A percentile compares a stretch with the other conserved stretches of the same genome.
Conservation (phyloP, 2,113 vertebrate species). For the Pygoscelis adeliae region DNA sequence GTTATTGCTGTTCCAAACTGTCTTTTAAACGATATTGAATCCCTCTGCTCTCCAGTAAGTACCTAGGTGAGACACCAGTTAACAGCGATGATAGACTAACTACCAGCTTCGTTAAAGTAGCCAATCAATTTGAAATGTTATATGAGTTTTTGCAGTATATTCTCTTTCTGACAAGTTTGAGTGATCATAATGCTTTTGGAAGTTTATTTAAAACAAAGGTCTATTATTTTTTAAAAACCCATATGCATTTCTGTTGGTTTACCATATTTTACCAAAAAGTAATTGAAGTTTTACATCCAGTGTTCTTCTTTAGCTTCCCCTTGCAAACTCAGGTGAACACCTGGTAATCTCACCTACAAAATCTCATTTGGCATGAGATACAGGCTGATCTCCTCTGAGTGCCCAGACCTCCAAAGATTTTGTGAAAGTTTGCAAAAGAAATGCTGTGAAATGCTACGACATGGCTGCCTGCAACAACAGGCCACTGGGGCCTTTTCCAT, state of each 20-base stretch:
- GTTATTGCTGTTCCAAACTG: not conserved
- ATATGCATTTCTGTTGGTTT: not conserved
- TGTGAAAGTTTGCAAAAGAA: not conserved
- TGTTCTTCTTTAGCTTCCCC: not conserved
- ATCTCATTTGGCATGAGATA: not conserved
- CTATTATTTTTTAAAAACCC: not conserved
- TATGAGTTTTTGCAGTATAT: not conserved
- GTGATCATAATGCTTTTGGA: not conserved
- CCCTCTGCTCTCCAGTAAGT: not conserved
- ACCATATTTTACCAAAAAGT: accelerated
- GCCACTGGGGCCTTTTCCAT: not conserved
- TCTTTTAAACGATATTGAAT: not conserved
- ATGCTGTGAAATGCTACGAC: not conserved
- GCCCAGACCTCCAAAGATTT: accelerated
- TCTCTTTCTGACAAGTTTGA: not conserved
- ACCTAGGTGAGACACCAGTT: not conserved
- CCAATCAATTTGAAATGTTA: not conserved
- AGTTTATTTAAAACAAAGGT: not conserved
- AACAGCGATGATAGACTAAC: not conserved
- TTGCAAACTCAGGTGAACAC: not conserved
- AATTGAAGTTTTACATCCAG: not conserved
- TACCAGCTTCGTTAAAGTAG: not conserved
- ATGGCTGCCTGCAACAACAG: not conserved
- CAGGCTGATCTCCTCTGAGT: not conserved
- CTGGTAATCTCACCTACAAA: not conserved